A percentile compares a stretch with the other conserved stretches of the same genome.
Conservation (phyloP, 2,113 vertebrate genomes). For the Saccopteryx leptura region DNA sequence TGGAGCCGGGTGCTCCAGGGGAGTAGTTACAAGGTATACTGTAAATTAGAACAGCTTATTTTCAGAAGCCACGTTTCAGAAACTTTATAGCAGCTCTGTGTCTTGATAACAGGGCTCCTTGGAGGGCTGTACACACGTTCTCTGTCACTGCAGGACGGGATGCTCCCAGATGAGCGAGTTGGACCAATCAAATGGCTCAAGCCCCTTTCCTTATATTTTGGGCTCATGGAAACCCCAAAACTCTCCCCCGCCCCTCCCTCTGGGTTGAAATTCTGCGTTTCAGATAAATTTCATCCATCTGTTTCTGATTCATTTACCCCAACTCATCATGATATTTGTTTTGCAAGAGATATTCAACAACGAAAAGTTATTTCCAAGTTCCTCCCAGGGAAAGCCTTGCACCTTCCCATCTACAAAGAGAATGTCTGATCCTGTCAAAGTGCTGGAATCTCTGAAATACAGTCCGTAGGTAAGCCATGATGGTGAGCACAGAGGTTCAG, state of each 20-base stretch:
- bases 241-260: conserved; percentile 19
- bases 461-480: background rate
- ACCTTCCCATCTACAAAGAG: conserved; percentile 29
- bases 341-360: conserved; percentile 69
- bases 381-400: conserved; percentile 35
- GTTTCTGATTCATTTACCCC: conserved; percentile 82
- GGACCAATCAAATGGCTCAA: conserved; percentile 19
- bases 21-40: conserved; percentile 65
- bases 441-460: background rate
- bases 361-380: conserved; percentile 56
- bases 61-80: conserved; percentile 76
- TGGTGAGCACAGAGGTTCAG: background rate
- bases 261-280: conserved; percentile 73
- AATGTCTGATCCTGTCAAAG: background rate
- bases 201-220: background rate
- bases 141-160: background rate
- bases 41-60: conserved; percentile 69
- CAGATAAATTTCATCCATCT: conserved; percentile 79
- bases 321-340: conserved; percentile 79
- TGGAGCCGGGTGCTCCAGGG: conserved; percentile 52
- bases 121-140: background rate
- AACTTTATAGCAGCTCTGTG: conserved; percentile 54
- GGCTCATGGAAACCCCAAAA: conserved; percentile 67
- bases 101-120: conserved; percentile 40
- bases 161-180: background rate